Percentiles rank a stretch among this genome's conserved stretches.
Conservation (phyloP, 2,797 vertebrate species). For the Austrolebias charrua region DNA sequence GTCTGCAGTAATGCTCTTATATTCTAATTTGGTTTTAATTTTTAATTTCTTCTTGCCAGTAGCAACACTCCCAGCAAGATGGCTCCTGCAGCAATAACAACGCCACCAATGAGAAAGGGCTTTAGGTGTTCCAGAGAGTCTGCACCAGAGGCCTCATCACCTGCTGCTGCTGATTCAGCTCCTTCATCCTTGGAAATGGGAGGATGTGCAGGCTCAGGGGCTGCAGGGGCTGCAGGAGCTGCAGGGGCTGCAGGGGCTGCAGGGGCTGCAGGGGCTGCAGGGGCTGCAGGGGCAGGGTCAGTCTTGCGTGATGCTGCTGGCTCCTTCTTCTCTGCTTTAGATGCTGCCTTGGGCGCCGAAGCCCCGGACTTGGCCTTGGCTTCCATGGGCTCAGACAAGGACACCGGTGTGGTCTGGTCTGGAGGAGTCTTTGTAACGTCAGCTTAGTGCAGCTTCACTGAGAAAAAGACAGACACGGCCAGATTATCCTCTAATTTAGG, state of each 20-base stretch:
- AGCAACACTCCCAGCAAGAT: constrained; percentile 79
- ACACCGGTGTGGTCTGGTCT: constrained; percentile 67
- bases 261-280: constrained; percentile 64
- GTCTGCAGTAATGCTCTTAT: constrained; percentile 38
- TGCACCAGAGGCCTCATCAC: constrained; percentile 68
- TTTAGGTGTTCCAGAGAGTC: constrained; percentile 83
- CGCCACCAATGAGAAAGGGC: constrained; percentile 81
- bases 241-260: too few species aligned
- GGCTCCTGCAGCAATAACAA: constrained; percentile 78
- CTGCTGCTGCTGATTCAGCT: constrained; percentile 65
- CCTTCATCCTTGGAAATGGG: constrained; percentile 71
- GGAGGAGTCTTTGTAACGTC: constrained; percentile 61
- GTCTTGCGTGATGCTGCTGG: constrained; percentile 66
- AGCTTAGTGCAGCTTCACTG: constrained; percentile 68
- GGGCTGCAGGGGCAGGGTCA: constrained; percentile 64
- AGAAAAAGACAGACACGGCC: constrained; percentile 57
- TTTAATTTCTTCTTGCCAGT: constrained; percentile 82
- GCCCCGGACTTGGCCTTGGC: constrained; percentile 77
- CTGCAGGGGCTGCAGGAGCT: too few species aligned
- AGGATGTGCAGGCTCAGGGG: constrained; percentile 67
- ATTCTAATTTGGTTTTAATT: constrained; percentile 69
- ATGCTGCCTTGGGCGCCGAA: constrained; percentile 61
- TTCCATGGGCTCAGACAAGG: constrained; percentile 74
- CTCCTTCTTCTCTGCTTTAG: constrained; percentile 77
- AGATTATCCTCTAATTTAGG: constrained; percentile 60